Percentiles rank a stretch among this genome's conserved stretches.
phyloP scores from a whole-genome alignment of 2,888 invertebrate species.

The Nudaria mundana region DNA sequence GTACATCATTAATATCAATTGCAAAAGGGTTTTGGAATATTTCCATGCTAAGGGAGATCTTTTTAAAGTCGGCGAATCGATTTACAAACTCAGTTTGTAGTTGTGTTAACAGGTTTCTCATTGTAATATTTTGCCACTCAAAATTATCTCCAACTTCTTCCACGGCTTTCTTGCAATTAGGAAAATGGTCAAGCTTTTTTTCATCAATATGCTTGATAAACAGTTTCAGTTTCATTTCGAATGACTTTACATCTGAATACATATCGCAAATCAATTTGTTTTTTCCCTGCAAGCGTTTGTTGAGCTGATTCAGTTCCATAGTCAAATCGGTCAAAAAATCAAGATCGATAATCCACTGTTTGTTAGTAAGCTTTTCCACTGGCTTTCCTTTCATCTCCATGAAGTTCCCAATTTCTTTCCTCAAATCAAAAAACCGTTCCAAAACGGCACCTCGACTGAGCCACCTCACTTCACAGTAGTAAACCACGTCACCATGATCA shows the following conservation, averaged over 20 bases:
- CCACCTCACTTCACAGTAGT: no score
- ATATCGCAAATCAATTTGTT: not conserved
- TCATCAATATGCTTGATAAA: not conserved
- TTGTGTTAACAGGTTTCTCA: not conserved
- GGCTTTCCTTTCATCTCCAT: no score
- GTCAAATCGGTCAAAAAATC: not conserved
- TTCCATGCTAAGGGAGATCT: no score
- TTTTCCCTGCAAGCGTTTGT: not conserved
- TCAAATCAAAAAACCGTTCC: no score
- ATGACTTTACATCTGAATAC: no score
- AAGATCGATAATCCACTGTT: no score
- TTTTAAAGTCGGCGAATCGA: constrained; percentile 2
- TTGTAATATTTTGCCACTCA: no score
- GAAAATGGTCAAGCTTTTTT: not conserved
- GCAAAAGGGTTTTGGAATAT: constrained; percentile 1
- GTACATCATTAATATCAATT: constrained; percentile 3
- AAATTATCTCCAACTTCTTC: not conserved
- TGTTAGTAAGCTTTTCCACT: no score
- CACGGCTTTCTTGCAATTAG: constrained; percentile 2
- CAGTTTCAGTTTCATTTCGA: not conserved
- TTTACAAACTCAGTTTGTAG: not conserved
- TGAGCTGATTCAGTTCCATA: not conserved
- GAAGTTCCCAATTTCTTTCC: no score
- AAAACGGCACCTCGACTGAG: no score
- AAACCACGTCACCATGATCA: no score